A percentile compares a stretch with the other conserved stretches of the same genome.
Evolutionary conservation across 2,797 vertebrate species (phyloP).

Genomic region (Sphenopsis melanotis): DNA sequence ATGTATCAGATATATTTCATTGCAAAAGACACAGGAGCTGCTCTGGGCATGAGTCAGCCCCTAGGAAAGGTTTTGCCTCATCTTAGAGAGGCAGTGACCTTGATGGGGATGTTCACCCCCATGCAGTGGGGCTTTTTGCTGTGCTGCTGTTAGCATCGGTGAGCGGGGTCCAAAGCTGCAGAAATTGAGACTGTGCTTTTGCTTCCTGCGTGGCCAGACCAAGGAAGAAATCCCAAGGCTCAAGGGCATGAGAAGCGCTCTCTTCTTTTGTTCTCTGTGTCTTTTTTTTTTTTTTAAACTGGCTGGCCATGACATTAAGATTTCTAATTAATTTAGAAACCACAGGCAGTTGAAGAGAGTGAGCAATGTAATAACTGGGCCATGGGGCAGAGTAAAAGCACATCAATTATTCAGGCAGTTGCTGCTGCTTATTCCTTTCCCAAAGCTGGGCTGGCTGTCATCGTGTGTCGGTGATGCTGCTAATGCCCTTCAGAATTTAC

Average conservation of each 20-base stretch:
- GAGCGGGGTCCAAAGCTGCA: background rate
- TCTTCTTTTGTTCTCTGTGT: background rate
- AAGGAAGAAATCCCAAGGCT: background rate
- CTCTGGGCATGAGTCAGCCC: accelerated
- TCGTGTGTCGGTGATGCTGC: slow-evolving; percentile 57
- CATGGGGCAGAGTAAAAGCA: slow-evolving; percentile 57
- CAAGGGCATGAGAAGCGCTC: background rate
- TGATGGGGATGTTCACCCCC: background rate
- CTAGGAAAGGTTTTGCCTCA: background rate
- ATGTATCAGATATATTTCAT: accelerated
- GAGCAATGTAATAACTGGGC: slow-evolving; percentile 53
- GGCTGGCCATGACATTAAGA: slow-evolving; percentile 45
- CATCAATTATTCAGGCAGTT: slow-evolving; percentile 68
- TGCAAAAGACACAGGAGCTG: background rate
- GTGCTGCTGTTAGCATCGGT: background rate
- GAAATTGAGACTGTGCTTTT: background rate
- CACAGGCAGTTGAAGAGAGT: slow-evolving; percentile 55
- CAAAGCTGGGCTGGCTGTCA: slow-evolving; percentile 65
- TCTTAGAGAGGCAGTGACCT: background rate
- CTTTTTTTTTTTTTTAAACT: background rate
- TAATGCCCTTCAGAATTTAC: slow-evolving; percentile 71
- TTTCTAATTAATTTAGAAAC: slow-evolving; percentile 71
- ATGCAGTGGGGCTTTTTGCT: background rate
- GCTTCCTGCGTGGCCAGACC: background rate
- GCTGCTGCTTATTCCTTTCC: slow-evolving; percentile 60